phyloP scores from a whole-genome alignment of 2,113 vertebrate species.

The Carollia perspicillata region DNA sequence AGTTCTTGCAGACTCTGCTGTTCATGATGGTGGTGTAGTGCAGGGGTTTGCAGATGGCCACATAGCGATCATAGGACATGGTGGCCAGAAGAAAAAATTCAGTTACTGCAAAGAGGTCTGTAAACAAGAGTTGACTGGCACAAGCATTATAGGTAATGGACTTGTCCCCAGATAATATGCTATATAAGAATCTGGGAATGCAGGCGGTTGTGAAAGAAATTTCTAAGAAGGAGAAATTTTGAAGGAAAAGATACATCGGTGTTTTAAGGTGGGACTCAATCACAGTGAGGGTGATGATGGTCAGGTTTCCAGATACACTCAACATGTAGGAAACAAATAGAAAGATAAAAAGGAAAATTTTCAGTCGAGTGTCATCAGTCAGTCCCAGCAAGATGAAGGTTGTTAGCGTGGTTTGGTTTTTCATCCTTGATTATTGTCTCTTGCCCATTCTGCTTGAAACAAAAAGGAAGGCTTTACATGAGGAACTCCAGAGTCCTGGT shows the following conservation, averaged over 20 bases:
- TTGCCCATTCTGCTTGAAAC: not conserved
- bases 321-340: not conserved
- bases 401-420: not conserved
- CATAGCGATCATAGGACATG: slow-evolving; percentile 57
- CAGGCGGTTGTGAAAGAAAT: slow-evolving; percentile 56
- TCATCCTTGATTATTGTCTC: not conserved
- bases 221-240: slow-evolving; percentile 63
- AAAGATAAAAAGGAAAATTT: slow-evolving; percentile 40
- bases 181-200: slow-evolving; percentile 39
- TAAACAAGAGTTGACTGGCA: slow-evolving; percentile 46
- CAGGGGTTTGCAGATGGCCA: slow-evolving; percentile 67
- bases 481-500: not conserved
- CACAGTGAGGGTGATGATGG: slow-evolving; percentile 42
- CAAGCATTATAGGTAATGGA: slow-evolving; percentile 43
- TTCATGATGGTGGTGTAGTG: slow-evolving; percentile 57
- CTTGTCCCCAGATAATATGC: slow-evolving; percentile 18
- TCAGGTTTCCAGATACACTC: slow-evolving; percentile 32
- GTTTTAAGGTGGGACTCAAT: slow-evolving; percentile 26
- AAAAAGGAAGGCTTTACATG: not conserved
- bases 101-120: slow-evolving; percentile 43
- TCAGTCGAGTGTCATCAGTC: not conserved
- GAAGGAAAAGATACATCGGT: slow-evolving; percentile 48
- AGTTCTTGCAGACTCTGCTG: not conserved
- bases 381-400: slow-evolving; percentile 38
- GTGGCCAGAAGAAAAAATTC: slow-evolving; percentile 53